Evolutionary conservation across 2,797 vertebrate species (phyloP), one percentile per base, ranked within the genome.

Genomic region (Gorsachius magnificus): DNA sequence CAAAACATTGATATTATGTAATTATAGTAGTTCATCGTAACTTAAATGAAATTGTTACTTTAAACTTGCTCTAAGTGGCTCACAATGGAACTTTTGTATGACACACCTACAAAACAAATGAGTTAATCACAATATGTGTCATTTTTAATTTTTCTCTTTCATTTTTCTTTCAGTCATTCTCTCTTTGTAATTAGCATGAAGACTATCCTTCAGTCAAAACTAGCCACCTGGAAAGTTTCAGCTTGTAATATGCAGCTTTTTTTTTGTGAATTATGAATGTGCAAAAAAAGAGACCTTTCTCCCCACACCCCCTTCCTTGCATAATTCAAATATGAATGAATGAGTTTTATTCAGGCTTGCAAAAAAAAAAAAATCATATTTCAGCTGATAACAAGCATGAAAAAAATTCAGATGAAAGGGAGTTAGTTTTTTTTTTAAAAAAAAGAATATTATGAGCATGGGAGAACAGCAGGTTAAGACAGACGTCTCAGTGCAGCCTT

Each of bases 191-290:
- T 96, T 95, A 97, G 76, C 92, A 79, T 88, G 91, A 96, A 96
- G 93, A 96, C 92, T 94, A 89, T 83, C 85, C 94, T 91, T 94
- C 94, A 97, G 96, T 97, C 94, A 94, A 90, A 96, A 92, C 96
- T 97, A 96, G 95, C 96, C 96, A 97, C 97, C 94, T 97, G 97
- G 95, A 96, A 97, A 97, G 93, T 94, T 97, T 91, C 91, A 53
- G 87, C 96, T 97, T 97, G 97, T 96, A 96, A 96, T 92, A 91
- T 77, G 93, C 89, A 88, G 94, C 75, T 75, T 90, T 96, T 90
- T 96, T 95, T 92, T 94, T 94, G 90, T 96, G 87, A 94, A 85
- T 93, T 92, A 88, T 86, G 77, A 97, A 96, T 93, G 92, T 95
- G 54, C 84, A 89, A 95, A 94, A 86, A 94, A 95, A 86, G 76